A percentile compares a stretch with the other conserved stretches of the same genome.
These are phyloP conservation scores for Oxystoma pomonae DNA, from an alignment of 2,888 invertebrate genomes.

Conservation along the genomic window DNA sequence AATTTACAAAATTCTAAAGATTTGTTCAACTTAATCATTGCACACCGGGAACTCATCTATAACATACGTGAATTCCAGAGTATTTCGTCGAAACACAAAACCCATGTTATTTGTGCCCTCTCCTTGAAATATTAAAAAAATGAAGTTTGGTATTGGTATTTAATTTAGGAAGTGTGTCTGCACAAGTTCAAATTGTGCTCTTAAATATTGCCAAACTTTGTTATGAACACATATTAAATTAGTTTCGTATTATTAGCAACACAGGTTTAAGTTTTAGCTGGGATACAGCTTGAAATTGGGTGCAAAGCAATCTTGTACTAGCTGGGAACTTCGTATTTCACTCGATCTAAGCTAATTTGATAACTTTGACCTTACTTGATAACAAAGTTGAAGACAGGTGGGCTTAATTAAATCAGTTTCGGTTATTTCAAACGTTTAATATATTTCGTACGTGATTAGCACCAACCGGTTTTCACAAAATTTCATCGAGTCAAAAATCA, in stretches of 20 bases:
- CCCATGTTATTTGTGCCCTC: no score
- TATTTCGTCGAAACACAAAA: no score
- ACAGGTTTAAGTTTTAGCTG: conserved; percentile 12
- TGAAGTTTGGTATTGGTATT: no score
- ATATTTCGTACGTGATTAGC: neutral
- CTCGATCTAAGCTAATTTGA: conserved; percentile 1
- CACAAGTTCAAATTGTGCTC: no score
- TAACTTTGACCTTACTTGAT: conserved; percentile 1
- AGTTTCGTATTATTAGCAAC: conserved; percentile 16
- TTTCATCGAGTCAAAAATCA: no score
- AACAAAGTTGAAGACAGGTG: neutral
- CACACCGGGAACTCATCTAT: no score
- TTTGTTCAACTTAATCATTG: no score
- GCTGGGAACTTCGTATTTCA: conserved; percentile 1
- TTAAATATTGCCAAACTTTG: conserved; percentile 19
- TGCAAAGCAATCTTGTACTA: neutral
- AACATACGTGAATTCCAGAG: no score
- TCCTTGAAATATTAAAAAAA: no score
- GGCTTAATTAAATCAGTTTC: neutral
- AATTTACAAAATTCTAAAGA: no score
- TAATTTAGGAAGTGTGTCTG: no score
- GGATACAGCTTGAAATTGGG: neutral
- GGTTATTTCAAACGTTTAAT: neutral
- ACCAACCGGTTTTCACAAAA: no score
- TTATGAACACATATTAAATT: conserved; percentile 10